Evolutionary conservation across 2,797 vertebrate genomes (phyloP).

Genomic region (Notolabrus celidotus): DNA sequence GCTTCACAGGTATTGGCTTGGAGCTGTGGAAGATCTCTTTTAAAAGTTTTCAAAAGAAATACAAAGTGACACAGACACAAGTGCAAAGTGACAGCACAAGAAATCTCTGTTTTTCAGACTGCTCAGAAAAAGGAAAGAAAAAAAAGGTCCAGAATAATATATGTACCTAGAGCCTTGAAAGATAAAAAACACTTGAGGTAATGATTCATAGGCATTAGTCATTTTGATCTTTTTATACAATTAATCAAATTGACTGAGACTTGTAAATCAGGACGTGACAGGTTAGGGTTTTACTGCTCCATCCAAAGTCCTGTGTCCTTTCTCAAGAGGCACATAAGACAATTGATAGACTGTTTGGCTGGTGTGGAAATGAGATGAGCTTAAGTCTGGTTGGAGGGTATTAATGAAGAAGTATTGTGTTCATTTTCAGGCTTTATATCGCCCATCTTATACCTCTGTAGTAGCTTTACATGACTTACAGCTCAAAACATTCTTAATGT

Average conservation of each 20-base stretch:
- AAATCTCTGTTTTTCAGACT: slow-evolving; percentile 20
- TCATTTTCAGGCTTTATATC: no score
- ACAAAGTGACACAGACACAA: slow-evolving; percentile 38
- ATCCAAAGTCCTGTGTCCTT: slow-evolving; percentile 2
- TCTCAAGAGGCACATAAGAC: neutral
- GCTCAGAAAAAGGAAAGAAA: neutral
- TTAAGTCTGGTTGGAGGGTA: neutral
- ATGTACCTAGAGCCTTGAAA: slow-evolving; percentile 29
- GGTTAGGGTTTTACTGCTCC: neutral
- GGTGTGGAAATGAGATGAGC: neutral
- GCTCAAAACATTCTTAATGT: no score
- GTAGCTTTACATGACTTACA: no score
- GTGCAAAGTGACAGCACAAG: slow-evolving; percentile 26
- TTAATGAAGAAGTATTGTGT: no score
- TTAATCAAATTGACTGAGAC: neutral
- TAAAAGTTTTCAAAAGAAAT: slow-evolving; percentile 43
- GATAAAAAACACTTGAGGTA: slow-evolving; percentile 5
- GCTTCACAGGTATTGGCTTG: slow-evolving; percentile 27
- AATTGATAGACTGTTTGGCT: neutral
- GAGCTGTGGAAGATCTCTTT: slow-evolving; percentile 5
- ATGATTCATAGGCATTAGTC: neutral
- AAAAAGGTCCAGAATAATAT: neutral
- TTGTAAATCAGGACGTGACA: neutral
- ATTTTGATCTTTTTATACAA: neutral
- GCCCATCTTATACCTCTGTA: no score